phyloP scores from a whole-genome alignment of 2,888 invertebrate species.

The Pteria penguin region DNA sequence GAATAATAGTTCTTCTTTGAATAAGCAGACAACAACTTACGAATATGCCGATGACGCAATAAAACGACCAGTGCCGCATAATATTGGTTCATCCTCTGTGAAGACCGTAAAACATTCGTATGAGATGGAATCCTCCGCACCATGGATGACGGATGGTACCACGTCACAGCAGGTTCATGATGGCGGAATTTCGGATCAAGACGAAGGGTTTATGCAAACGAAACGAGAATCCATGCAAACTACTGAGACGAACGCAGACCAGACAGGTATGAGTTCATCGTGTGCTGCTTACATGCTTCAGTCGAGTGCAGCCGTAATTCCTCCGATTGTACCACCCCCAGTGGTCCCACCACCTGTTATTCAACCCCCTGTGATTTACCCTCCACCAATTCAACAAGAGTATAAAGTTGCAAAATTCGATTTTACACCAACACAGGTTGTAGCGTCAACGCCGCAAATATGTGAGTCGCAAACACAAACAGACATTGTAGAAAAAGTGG shows the following conservation, averaged over 20 bases:
- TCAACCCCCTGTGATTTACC: conserved; percentile 20
- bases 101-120: conserved; percentile 51
- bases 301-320: conserved; percentile 20
- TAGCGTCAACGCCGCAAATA: background rate
- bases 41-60: conserved; percentile 24
- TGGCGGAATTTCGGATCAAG: background rate
- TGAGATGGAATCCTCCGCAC: conserved; percentile 47
- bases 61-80: conserved; percentile 31
- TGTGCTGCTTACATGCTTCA: conserved; percentile 35
- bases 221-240: conserved; percentile 30
- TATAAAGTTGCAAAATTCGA: conserved; percentile 57
- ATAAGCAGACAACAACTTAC: conserved; percentile 32
- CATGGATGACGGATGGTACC: conserved; percentile 53
- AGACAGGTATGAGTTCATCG: conserved; percentile 22
- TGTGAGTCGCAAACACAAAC: background rate
- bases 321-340: conserved; percentile 31
- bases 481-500: conserved; percentile 20
- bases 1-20: conserved; percentile 27
- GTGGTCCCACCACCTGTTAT: conserved; percentile 35
- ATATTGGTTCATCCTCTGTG: conserved; percentile 34
- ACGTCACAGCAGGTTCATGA: conserved; percentile 23
- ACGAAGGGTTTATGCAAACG: conserved; percentile 11
- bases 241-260: conserved; percentile 18
- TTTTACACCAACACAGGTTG: conserved; percentile 39
- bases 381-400: conserved; percentile 27